Evolutionary conservation across 2,113 vertebrate genomes (phyloP).

Genomic region (Entosphenus tridentatus): DNA sequence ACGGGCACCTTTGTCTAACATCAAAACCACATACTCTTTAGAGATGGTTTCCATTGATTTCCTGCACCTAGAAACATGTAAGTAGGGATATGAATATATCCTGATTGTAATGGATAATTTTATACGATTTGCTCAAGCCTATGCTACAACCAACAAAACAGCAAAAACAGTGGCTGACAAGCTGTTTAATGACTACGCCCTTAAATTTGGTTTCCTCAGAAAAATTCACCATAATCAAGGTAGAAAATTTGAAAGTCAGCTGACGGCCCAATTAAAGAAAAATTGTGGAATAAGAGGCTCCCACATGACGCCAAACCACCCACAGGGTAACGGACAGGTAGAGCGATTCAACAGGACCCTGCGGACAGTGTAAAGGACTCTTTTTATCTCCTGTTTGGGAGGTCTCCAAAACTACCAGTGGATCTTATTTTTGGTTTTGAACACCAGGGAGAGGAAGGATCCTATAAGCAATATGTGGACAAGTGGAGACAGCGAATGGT

Average conservation of each 20-base stretch:
- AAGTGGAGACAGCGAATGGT: too few relatives aligned
- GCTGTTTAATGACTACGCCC: constrained; percentile 2
- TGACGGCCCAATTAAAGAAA: too few relatives aligned
- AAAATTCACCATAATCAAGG: constrained; percentile 7
- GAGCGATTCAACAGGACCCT: too few relatives aligned
- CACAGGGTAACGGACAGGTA: too few relatives aligned
- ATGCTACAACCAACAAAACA: constrained; percentile 6
- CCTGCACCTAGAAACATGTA: neutral
- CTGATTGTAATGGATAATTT: constrained; percentile 9
- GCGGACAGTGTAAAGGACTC: too few relatives aligned
- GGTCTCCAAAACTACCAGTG: too few relatives aligned
- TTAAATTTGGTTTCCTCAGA: neutral
- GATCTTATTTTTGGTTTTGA: too few relatives aligned
- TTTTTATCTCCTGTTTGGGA: too few relatives aligned
- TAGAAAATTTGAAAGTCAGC: constrained; percentile 5
- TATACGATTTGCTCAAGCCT: constrained; percentile 4
- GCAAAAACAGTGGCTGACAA: constrained; percentile 1
- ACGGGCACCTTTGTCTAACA: constrained; percentile 13
- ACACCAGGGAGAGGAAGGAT: too few relatives aligned
- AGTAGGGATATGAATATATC: constrained; percentile 8
- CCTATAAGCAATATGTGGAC: too few relatives aligned
- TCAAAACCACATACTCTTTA: constrained; percentile 8
- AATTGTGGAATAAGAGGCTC: too few relatives aligned
- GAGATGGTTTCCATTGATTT: constrained; percentile 8
- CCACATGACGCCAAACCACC: too few relatives aligned